Conservation (phyloP, 2,113 vertebrate genomes). For the Patagioenas fasciata region DNA sequence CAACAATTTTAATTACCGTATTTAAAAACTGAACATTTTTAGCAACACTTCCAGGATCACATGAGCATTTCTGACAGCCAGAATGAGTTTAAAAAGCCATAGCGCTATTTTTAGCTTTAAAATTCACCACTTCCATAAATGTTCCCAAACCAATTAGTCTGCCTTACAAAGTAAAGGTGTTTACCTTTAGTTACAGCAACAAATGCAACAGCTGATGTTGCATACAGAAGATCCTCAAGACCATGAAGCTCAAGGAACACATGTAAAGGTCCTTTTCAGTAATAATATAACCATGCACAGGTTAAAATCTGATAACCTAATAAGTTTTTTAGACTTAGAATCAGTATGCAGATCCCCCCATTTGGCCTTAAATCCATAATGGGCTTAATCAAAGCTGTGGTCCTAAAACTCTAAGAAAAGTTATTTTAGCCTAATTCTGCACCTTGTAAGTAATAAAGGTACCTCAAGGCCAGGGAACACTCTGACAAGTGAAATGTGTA, state of each 20-base stretch:
- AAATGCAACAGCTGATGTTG: slow-evolving; percentile 29
- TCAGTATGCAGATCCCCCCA: not conserved
- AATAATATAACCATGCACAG: not conserved
- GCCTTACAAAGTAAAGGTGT: slow-evolving; percentile 66
- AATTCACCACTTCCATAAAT: slow-evolving; percentile 76
- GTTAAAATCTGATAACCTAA: not conserved
- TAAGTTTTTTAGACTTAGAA: not conserved
- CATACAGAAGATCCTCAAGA: not conserved
- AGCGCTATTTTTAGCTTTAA: slow-evolving; percentile 74
- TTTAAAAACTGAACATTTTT: slow-evolving; percentile 72
- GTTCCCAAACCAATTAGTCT: slow-evolving; percentile 80
- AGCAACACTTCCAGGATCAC: slow-evolving; percentile 69
- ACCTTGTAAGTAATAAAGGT: not conserved
- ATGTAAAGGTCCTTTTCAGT: not conserved
- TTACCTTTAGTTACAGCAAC: slow-evolving; percentile 58
- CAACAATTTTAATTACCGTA: slow-evolving; percentile 66
- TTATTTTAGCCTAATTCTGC: not conserved
- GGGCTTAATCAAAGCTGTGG: not conserved
- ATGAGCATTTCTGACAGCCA: slow-evolving; percentile 72
- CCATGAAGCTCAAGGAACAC: not conserved
- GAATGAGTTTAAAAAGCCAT: slow-evolving; percentile 62
- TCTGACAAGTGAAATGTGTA: not conserved
- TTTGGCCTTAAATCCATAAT: not conserved
- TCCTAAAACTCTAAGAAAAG: not conserved
- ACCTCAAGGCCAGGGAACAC: not conserved